These are phyloP conservation scores for Kryphioiulus occultus DNA, from an alignment of 2,888 invertebrate genomes.

Conservation along the genomic window DNA sequence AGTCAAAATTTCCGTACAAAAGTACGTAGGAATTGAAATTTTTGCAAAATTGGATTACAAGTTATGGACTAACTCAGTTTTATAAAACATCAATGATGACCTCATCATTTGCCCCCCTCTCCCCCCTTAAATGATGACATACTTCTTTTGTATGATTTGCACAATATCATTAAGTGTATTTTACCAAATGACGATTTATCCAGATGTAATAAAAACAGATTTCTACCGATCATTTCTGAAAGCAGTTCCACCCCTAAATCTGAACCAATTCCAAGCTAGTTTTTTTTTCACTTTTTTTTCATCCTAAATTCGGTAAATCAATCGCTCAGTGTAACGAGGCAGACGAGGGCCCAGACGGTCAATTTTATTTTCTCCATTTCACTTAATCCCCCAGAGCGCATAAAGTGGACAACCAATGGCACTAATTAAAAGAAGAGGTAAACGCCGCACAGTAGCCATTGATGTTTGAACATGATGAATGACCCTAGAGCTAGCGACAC, in stretches of 20 bases:
- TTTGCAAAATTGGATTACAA: too few relatives aligned
- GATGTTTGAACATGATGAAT: conserved; percentile 32
- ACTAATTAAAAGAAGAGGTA: conserved; percentile 32
- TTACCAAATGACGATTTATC: neutral
- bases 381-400: neutral
- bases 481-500: conserved; percentile 36
- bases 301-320: conserved; percentile 14
- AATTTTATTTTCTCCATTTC: conserved; percentile 35
- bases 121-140: too few relatives aligned
- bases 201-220: neutral
- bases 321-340: neutral
- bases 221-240: neutral
- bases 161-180: neutral
- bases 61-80: too few relatives aligned
- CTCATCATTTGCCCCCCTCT: too few relatives aligned
- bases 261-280: neutral
- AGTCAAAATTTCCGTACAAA: too few relatives aligned
- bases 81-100: too few relatives aligned
- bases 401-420: conserved; percentile 33
- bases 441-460: neutral
- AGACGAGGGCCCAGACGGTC: conserved; percentile 27
- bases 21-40: too few relatives aligned
- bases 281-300: neutral
- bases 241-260: neutral
- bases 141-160: too few relatives aligned